Evolutionary conservation across 2,113 vertebrate species (phyloP), one percentile per base, ranked within the genome.

Genomic region (Pogonocichla stellata): DNA sequence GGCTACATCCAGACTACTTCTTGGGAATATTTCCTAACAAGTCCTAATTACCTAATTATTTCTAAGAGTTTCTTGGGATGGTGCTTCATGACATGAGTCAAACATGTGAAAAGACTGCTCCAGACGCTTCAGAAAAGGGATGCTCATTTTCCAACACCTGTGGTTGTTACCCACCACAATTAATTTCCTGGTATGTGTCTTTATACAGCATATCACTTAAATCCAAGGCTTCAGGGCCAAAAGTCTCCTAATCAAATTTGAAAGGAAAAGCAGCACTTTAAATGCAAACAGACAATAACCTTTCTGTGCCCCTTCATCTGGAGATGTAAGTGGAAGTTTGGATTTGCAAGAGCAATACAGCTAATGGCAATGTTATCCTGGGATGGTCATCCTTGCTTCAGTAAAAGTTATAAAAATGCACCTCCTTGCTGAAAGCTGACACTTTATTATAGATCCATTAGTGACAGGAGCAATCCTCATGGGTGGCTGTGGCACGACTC

Each of bases 401-500:
- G 36, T 11, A 86, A 64, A 73, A 88, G 14, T 43, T 22, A 25
- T 2, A 40, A 77, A 86, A 92, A 77, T 34, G 36, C 0, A 0
- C 10, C 33, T 74, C 28, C 31, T 88, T 84, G 51, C 23, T 60
- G 51, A 80, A 88, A 91, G 60, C 10, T 86, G 51, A 70, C 24
- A 42, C 28, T 80, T 73, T 38, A 33, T 45, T 80, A 47, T 1
- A 65, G 40, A 66, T 19, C 40, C 34, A 19, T 51, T 86, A 87
- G 36, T 26, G 70, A 48, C 8, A 66, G 54, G 12, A 93, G 5
- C 31, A 91, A 82, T 12, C 47, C 66, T 73, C 17, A 14, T 22
- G 45, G 14, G 28, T 67, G 75, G 9, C 28, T 85, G 40, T 23
- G 7, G n/a, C 69, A 56, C 0, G 0, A 53, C 22, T 29, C 29